These are phyloP conservation scores for Pseudobourletiella spinata DNA, from an alignment of 1,140 invertebrate genomes.

Conservation along the genomic window DNA sequence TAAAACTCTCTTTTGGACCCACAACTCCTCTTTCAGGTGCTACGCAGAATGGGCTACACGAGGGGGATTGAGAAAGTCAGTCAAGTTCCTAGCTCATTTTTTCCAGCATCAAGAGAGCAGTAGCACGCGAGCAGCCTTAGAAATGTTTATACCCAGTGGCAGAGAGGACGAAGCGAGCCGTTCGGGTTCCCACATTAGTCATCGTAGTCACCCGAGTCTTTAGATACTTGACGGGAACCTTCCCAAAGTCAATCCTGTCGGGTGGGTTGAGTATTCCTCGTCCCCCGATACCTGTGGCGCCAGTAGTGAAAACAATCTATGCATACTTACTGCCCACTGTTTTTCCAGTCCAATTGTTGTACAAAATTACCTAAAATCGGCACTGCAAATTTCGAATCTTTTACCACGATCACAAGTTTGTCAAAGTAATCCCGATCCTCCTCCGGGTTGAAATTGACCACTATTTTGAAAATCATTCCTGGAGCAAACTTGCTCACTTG, in stretches of 20 bases:
- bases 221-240: slow-evolving; percentile 41
- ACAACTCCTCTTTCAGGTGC: slow-evolving; percentile 41
- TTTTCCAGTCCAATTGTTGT: too few species aligned
- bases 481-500: slow-evolving; percentile 23
- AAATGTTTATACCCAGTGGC: slow-evolving; percentile 32
- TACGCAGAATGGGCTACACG: slow-evolving; percentile 40
- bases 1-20: slow-evolving; percentile 37
- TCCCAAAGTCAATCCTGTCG: slow-evolving; percentile 42
- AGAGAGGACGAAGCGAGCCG: slow-evolving; percentile 39
- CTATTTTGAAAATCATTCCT: slow-evolving; percentile 22
- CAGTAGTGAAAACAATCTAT: slow-evolving; percentile 9
- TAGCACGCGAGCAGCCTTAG: too few species aligned
- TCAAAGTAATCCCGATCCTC: slow-evolving; percentile 21
- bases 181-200: slow-evolving; percentile 41
- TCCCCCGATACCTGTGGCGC: slow-evolving; percentile 43
- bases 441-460: slow-evolving; percentile 19
- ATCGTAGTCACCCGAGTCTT: slow-evolving; percentile 40
- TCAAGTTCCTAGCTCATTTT: too few species aligned
- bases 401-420: slow-evolving; percentile 18
- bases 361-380: slow-evolving; percentile 29
- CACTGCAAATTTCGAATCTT: slow-evolving; percentile 13
- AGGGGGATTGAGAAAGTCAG: not conserved
- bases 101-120: too few species aligned
- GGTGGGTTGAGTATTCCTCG: slow-evolving; percentile 45
- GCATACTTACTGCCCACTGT: too few species aligned